phyloP scores from a whole-genome alignment of 2,113 vertebrate species.

The Sinocyclocheilus grahami region DNA sequence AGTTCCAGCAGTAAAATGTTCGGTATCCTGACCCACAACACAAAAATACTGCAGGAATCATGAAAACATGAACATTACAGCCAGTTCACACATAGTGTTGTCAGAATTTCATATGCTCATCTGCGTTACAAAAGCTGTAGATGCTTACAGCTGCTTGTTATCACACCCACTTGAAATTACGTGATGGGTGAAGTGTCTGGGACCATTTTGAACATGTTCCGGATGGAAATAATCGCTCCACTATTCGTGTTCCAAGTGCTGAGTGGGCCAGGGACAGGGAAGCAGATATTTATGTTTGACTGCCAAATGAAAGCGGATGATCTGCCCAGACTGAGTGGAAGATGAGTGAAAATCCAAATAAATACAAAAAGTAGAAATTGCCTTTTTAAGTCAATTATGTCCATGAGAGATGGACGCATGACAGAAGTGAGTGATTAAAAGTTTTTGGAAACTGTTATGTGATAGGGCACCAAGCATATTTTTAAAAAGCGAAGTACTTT shows the following conservation, averaged over 20 bases:
- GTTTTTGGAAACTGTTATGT: not conserved
- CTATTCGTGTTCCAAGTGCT: slow-evolving; percentile 29
- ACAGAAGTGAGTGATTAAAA: not conserved
- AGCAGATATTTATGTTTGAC: slow-evolving; percentile 45
- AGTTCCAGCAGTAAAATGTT: not conserved
- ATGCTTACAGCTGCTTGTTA: slow-evolving; percentile 40
- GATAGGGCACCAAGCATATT: not conserved
- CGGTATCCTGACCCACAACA: not conserved
- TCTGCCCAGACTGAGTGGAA: slow-evolving; percentile 44
- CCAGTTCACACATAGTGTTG: slow-evolving; percentile 32
- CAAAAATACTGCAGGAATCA: not conserved
- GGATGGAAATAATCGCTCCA: slow-evolving; percentile 47
- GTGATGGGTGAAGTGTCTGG: slow-evolving; percentile 33
- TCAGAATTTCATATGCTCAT: slow-evolving; percentile 39
- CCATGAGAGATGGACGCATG: slow-evolving; percentile 32
- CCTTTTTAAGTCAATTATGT: slow-evolving; percentile 43
- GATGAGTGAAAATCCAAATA: slow-evolving; percentile 42
- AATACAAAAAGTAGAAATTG: slow-evolving; percentile 39
- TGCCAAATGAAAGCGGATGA: slow-evolving; percentile 53
- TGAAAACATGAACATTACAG: slow-evolving; percentile 29
- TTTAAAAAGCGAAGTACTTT: not conserved
- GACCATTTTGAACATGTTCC: slow-evolving; percentile 25
- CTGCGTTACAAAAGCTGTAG: not conserved
- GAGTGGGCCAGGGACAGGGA: slow-evolving; percentile 22
- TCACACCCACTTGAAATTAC: slow-evolving; percentile 17